phyloP scores from a whole-genome alignment of 1,140 invertebrate species.

The Stegodyphus mimosarum region DNA sequence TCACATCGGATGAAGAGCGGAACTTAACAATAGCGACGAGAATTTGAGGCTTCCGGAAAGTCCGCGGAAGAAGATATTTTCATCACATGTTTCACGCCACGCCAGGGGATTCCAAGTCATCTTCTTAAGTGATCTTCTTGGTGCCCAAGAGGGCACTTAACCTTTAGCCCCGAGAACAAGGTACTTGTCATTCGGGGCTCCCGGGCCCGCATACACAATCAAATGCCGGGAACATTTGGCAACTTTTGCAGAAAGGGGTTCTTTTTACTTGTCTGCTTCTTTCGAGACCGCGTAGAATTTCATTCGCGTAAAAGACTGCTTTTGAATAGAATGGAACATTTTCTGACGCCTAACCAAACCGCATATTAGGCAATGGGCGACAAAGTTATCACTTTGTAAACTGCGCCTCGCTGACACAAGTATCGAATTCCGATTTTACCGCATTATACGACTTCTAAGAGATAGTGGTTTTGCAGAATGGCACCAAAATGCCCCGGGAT shows the following conservation, averaged over 20 bases:
- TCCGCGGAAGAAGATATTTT: slow-evolving; percentile 30
- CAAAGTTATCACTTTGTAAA: too few relatives aligned
- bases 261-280: slow-evolving; percentile 4
- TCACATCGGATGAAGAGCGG: neutral
- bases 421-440: too few relatives aligned
- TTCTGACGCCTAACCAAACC: neutral
- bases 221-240: slow-evolving; percentile 32
- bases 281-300: neutral
- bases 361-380: too few relatives aligned
- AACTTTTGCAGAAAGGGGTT: slow-evolving; percentile 10
- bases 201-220: slow-evolving; percentile 36
- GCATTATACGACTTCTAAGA: too few relatives aligned
- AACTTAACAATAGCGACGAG: neutral
- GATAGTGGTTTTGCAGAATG: too few relatives aligned
- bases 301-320: slow-evolving; percentile 38
- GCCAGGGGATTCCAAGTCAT: slow-evolving; percentile 43
- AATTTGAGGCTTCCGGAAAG: neutral
- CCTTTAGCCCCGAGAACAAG: slow-evolving; percentile 38
- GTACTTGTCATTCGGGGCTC: slow-evolving; percentile 43
- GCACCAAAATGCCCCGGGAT: too few relatives aligned
- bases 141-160: slow-evolving; percentile 47
- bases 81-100: slow-evolving; percentile 38
- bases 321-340: slow-evolving; percentile 7
- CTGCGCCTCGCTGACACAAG: too few relatives aligned
- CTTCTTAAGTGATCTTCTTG: slow-evolving; percentile 48